Evolutionary conservation across 1,140 invertebrate species (phyloP), one percentile per base, ranked within the genome.

Genomic region (Drosophila parabipectinata): DNA sequence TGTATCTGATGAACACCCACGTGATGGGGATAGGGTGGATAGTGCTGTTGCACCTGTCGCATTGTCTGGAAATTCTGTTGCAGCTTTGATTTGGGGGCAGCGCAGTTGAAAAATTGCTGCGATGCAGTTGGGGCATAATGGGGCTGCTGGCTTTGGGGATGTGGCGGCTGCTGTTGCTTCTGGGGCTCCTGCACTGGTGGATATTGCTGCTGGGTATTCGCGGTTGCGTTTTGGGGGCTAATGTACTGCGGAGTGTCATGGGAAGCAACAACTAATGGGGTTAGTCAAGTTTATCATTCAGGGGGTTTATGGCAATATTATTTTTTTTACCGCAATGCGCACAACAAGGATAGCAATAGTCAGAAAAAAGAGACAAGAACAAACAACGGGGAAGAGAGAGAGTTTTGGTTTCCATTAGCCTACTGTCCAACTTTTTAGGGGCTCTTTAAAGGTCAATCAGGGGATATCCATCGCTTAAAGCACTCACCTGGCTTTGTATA

Each of bases 1-100:
- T 91, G 90, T 14, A 91, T 91, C 30, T 91, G 80, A 79, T 92
- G 89, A 3, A 91, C 79, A 56, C 91, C 90, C 62, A 91, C 79
- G 50, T 92, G 90, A 69, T 91, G 79, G 9, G 92, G 91, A 82
- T 92, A 90, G 34, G 90, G 81, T 59, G 92, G 90, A 91, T 92
- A 91, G 53, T 90, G 91, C 71, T 92, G 91, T 57, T 92, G 91
- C 18, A 92, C 87, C 72, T 91, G 88, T 9, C 88, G 89, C 77
- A 92, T 92, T 0, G 87, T 89, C 62, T 92, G 90, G 59, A 90
- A 92, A 52, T 92, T 93, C 50, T 92, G 90, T 41, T 88, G 92
- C 66, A 92, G 81, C 91, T 91, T 93, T 47, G 79, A 91, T 84
- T 91, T 93, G 68, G 69, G 78, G 14, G 91, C 91, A 59, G 89